Base-by-base conservation (phyloP, 2,888 invertebrate genomes). In the Dicyrtoma fusca region DNA sequence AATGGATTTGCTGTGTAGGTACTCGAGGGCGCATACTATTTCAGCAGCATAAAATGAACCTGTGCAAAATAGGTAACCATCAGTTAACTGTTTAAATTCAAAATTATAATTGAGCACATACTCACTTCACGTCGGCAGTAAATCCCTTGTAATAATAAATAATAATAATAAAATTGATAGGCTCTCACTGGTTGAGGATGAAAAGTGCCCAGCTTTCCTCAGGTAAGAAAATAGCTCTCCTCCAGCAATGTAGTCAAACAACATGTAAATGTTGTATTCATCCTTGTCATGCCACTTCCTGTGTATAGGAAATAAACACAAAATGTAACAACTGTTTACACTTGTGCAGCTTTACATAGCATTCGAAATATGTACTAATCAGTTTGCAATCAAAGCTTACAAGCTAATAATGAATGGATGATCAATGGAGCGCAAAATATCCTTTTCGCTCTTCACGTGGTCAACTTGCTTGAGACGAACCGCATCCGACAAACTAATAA, bases 211-310 rank as follows among this genome's bases (percentile, higher is more conserved):
- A 45, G 94, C 92, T 83, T 94, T 94, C 80, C 97, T 88, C 77
- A 98, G 86, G 84, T 97, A 97, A 10, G 96, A 94, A 85, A 98
- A 98, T 26, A 98, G 88, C 84, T 98, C 98, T 11, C 98, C 98
- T 13, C 98, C 96, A 79, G 94, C 94, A 1, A 97, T 93, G 84
- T 95, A 98, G 84, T 98, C 97, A 83, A 98, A 91, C 74, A 97
- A 87, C 97, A 98, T 97, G 86, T 97, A 98, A 76, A 98, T 89
- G 83, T 93, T 93, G 69, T 90, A 89, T 81, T 92, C 89, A 83
- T 97, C 97, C 83, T 92, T 92, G 81, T 92, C 91, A 83, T 92
- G 92, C 93, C 95, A 96, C 82, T 92, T 88, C 85, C 97, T 97
- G 87, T 45, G 10, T 45, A 45, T 13, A 45, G 47, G 47, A 13